Evolutionary conservation across 2,888 invertebrate species (phyloP).

Genomic region (Mycogona germanica): DNA sequence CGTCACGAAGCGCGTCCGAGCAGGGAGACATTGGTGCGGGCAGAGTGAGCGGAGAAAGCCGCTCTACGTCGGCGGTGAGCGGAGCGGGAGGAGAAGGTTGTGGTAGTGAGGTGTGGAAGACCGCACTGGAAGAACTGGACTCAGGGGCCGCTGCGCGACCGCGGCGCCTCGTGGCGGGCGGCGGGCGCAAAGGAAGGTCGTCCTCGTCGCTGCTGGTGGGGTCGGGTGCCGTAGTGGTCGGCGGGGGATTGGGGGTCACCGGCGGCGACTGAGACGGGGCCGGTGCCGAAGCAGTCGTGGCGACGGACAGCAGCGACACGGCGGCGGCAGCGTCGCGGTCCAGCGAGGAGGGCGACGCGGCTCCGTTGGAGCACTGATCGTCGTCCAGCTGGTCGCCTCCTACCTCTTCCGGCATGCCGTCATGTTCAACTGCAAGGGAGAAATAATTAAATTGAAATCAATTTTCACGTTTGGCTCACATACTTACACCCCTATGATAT

Average conservation of each 20-base stretch:
- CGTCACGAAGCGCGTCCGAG: too few species aligned
- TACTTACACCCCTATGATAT: too few species aligned
- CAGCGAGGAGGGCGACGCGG: background rate
- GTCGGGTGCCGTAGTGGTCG: background rate
- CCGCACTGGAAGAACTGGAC: slow-evolving; percentile 16
- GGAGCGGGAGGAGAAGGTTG: background rate
- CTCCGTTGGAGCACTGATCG: background rate
- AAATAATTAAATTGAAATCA: background rate
- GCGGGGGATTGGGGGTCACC: background rate
- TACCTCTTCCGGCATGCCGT: slow-evolving; percentile 12
- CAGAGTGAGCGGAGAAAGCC: too few species aligned
- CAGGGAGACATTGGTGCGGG: too few species aligned
- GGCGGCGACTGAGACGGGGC: background rate
- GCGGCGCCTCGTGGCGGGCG: too few species aligned
- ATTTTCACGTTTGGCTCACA: too few species aligned
- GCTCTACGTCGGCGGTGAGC: too few species aligned
- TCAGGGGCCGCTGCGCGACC: too few species aligned
- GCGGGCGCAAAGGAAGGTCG: background rate
- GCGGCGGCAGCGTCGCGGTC: background rate
- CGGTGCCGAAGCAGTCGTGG: background rate
- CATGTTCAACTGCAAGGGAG: slow-evolving; percentile 10
- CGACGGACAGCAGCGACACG: background rate
- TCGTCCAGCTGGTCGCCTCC: slow-evolving; percentile 4
- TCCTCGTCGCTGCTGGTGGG: background rate
- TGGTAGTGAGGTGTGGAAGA: slow-evolving; percentile 8